Evolutionary conservation across 2,113 vertebrate genomes (phyloP), one percentile per base, ranked within the genome.

Genomic region (Lepisosteus osseus): DNA sequence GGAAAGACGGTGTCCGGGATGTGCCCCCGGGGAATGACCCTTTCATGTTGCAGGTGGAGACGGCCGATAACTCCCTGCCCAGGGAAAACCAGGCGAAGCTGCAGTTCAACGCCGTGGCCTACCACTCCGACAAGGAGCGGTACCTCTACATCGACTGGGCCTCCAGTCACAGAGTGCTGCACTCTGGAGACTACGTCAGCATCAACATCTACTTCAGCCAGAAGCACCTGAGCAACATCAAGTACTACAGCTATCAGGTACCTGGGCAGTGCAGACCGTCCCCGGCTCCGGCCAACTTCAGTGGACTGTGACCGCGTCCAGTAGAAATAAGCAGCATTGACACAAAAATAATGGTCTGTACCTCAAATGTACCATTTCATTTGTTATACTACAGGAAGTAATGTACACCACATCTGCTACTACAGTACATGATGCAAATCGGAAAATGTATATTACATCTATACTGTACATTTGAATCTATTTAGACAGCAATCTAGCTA

Each of bases 121-220:
- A 98, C 64, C 74, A 84, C 9, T 97, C 97, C 0, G 81, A 85
- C 15, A 96, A 93, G 72, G 79, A 86, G 9, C 96, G 95, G 17
- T 99, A 98, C 72, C 86, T 98, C 0, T 95, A 96, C 76, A 96
- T 99, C 45, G 87, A 92, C 79, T 91, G 94, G 77, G 87, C 89
- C 3, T 77, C 86, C 65, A 82, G 81, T 57, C 76, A 87, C 15
- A 79, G 71, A 6, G 12, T 69, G 7, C 77, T 96, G 6, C 1
- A 54, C 13, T 93, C 95, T 6, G 94, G 93, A 3, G 72, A 79
- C 1, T 72, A 77, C 3, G 47, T 90, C 47, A 88, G 65, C 73
- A 74, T 98, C 62, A 86, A 87, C 0, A 70, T 98, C 15, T 88
- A 92, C 54, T 92, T 93, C 3, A 77, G 47, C 6, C 92, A 88